phyloP scores from a whole-genome alignment of 2,113 vertebrate genomes.

The Pionites leucogaster region DNA sequence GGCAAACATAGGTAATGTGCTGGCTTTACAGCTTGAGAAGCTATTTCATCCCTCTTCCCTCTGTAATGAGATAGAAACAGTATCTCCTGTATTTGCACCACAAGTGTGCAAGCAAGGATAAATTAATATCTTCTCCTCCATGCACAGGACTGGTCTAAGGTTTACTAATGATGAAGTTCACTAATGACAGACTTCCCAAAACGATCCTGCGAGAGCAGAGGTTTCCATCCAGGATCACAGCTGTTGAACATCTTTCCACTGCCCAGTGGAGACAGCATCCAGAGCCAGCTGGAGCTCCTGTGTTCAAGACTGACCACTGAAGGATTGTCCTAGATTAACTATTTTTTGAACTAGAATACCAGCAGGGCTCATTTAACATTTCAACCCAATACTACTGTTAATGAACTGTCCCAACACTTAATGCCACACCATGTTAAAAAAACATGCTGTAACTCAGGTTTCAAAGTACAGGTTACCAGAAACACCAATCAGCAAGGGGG shows the following conservation, averaged over 20 bases:
- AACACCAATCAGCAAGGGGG: neutral
- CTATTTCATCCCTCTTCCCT: neutral
- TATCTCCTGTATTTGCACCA: neutral
- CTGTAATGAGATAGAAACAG: neutral
- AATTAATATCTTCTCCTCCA: neutral
- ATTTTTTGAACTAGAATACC: neutral
- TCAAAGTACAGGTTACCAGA: neutral
- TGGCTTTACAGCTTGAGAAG: neutral
- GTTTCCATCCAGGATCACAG: neutral
- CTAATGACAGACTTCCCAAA: neutral
- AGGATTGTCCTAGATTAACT: neutral
- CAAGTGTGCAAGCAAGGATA: neutral
- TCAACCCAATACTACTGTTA: neutral
- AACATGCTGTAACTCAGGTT: rapidly evolving
- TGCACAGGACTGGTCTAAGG: neutral
- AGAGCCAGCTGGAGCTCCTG: neutral
- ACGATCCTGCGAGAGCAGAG: neutral
- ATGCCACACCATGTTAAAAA: neutral
- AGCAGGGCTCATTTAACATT: neutral
- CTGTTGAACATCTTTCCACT: neutral
- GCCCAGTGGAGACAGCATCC: neutral
- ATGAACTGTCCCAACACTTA: neutral
- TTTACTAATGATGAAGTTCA: neutral
- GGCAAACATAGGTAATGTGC: neutral
- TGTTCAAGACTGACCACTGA: conserved; percentile 29